phyloP scores from a whole-genome alignment of 2,888 invertebrate species.

The Geotrupes spiniger region DNA sequence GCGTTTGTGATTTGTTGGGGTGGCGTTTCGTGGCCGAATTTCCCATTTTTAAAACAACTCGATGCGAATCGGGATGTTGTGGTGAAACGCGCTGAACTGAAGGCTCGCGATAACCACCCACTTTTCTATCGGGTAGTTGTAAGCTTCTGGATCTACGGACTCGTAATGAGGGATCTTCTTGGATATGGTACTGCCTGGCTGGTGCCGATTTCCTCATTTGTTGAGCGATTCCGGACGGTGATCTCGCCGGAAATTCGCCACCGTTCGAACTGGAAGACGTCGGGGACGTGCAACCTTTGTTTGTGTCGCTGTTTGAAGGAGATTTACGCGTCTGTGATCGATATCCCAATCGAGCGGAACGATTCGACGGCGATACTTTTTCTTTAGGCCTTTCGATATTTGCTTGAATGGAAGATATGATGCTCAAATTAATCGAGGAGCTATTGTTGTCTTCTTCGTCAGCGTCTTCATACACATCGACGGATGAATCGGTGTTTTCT shows the following conservation, averaged over 20 bases:
- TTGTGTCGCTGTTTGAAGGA: conserved; percentile 45
- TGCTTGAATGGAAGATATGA: conserved; percentile 43
- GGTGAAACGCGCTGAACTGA: conserved; percentile 10
- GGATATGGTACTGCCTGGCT: conserved; percentile 29
- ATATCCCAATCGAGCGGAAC: conserved; percentile 36
- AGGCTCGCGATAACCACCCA: conserved; percentile 22
- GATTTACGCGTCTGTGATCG: conserved; percentile 41
- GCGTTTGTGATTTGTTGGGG: conserved; percentile 21
- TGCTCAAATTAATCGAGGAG: conserved; percentile 50
- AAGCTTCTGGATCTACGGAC: conserved; percentile 59
- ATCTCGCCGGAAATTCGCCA: conserved; percentile 40
- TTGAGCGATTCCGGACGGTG: conserved; percentile 34
- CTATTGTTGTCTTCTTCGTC: conserved; percentile 54
- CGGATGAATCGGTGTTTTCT: conserved; percentile 54
- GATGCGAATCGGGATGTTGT: conserved; percentile 41
- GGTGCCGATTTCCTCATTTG: conserved; percentile 34
- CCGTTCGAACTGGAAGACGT: conserved; percentile 43
- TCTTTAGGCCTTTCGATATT: conserved; percentile 41
- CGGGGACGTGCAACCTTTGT: conserved; percentile 37
- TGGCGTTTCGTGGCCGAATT: conserved; percentile 35
- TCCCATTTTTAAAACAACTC: conserved; percentile 47
- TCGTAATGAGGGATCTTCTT: conserved; percentile 39
- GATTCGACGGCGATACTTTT: conserved; percentile 45
- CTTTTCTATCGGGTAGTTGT: conserved; percentile 58
- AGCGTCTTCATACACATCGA: conserved; percentile 52